A percentile compares a stretch with the other conserved stretches of the same genome.
Conservation (phyloP, 2,888 invertebrate species). For the Hyppa rectilinea region DNA sequence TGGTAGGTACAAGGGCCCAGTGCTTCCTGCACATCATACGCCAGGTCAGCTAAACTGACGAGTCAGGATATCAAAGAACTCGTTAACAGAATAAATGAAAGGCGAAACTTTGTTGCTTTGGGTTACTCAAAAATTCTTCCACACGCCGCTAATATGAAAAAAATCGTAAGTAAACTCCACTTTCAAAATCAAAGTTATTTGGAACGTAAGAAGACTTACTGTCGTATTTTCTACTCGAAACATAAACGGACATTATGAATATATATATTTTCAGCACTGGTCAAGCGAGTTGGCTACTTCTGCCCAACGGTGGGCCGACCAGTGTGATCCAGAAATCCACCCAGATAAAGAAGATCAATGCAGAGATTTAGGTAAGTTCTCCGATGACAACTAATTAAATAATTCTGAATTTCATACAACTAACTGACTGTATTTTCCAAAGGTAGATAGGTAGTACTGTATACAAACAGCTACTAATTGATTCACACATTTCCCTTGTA, state of each 20-base stretch:
- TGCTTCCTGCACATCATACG: slow-evolving; percentile 76
- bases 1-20: slow-evolving; percentile 78
- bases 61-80: slow-evolving; percentile 75
- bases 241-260: neutral
- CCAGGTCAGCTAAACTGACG: slow-evolving; percentile 72
- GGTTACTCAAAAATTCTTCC: slow-evolving; percentile 79
- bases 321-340: slow-evolving; percentile 76
- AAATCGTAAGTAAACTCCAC: slow-evolving; percentile 75
- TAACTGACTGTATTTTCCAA: neutral
- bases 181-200: neutral
- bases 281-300: slow-evolving; percentile 78
- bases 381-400: neutral
- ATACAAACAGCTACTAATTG: too few relatives aligned
- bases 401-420: neutral
- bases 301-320: slow-evolving; percentile 86
- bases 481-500: too few relatives aligned
- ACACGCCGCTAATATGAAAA: slow-evolving; percentile 85
- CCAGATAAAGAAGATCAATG: slow-evolving; percentile 82
- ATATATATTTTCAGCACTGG: slow-evolving; percentile 77
- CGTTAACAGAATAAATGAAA: slow-evolving; percentile 80
- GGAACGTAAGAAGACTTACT: neutral
- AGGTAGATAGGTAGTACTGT: neutral
- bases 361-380: slow-evolving; percentile 78
- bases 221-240: neutral
- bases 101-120: slow-evolving; percentile 81